Evolutionary conservation across 2,113 vertebrate species (phyloP).

Genomic region (Noturus placidus): DNA sequence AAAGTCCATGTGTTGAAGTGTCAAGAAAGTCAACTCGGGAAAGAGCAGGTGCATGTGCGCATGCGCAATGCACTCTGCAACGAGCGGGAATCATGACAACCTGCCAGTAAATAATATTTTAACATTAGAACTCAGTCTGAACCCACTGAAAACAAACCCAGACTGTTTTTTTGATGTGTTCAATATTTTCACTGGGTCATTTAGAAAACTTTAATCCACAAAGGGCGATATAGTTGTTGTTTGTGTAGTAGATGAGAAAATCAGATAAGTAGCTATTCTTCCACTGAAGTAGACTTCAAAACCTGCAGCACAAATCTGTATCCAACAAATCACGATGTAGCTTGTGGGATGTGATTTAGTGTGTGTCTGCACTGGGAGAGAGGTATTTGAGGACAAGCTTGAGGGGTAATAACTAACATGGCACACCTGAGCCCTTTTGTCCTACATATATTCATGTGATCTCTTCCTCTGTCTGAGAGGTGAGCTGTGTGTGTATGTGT

Average conservation of each 20-base stretch:
- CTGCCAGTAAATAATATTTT: background rate
- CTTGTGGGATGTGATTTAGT: background rate
- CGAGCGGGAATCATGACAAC: too few species aligned
- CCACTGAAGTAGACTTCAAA: background rate
- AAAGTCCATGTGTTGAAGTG: too few species aligned
- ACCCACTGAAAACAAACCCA: background rate
- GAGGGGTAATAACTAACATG: background rate
- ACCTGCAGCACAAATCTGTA: conserved; percentile 4
- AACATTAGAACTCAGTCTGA: background rate
- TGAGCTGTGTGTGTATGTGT: background rate
- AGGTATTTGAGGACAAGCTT: background rate
- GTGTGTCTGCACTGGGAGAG: background rate
- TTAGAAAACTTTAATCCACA: conserved; percentile 19
- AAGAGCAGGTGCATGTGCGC: too few species aligned
- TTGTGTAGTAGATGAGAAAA: conserved; percentile 21
- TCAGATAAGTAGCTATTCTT: conserved; percentile 13
- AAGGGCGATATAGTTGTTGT: background rate
- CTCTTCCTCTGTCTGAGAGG: background rate
- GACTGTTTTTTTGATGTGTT: background rate
- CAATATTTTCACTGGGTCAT: conserved; percentile 20
- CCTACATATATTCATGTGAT: background rate
- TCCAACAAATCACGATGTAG: background rate
- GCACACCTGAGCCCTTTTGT: background rate
- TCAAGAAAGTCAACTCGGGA: too few species aligned
- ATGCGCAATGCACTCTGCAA: too few species aligned